A percentile compares a stretch with the other conserved stretches of the same genome.
phyloP scores from a whole-genome alignment of 2,888 invertebrate genomes.

The Mycalesis mineus region DNA sequence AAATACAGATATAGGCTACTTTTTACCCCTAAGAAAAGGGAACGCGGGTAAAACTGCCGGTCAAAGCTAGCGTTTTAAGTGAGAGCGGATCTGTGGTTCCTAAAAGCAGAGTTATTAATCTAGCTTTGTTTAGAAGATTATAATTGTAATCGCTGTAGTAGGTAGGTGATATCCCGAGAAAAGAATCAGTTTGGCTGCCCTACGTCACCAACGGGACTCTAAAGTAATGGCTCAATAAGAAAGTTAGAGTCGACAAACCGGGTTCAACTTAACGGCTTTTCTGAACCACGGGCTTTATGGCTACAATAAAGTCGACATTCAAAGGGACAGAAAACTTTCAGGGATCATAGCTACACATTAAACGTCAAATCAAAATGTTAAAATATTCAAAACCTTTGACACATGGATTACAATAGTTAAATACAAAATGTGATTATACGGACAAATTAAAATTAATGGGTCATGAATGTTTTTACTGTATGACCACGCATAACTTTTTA shows the following conservation, averaged over 20 bases:
- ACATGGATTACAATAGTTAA: background rate
- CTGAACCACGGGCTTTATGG: conserved; percentile 19
- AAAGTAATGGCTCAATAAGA: conserved; percentile 19
- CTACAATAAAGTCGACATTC: conserved; percentile 17
- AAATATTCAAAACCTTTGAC: background rate
- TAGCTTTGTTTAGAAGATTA: no score
- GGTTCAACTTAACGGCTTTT: conserved; percentile 18
- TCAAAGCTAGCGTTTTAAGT: no score
- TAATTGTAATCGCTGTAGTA: no score
- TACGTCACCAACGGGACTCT: background rate
- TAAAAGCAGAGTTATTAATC: no score
- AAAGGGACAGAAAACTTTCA: conserved; percentile 10
- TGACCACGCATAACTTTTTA: no score
- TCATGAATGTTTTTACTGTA: no score
- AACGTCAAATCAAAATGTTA: background rate
- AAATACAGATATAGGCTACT: no score
- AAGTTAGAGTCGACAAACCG: conserved; percentile 19
- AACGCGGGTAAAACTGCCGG: no score
- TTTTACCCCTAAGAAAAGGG: no score
- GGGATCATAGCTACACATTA: background rate
- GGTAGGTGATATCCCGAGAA: background rate
- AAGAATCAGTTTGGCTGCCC: background rate
- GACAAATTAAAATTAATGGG: no score
- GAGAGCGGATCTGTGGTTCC: no score
- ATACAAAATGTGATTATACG: no score